Evolutionary conservation across 2,888 invertebrate species (phyloP).

Genomic region (Busseola fusca): DNA sequence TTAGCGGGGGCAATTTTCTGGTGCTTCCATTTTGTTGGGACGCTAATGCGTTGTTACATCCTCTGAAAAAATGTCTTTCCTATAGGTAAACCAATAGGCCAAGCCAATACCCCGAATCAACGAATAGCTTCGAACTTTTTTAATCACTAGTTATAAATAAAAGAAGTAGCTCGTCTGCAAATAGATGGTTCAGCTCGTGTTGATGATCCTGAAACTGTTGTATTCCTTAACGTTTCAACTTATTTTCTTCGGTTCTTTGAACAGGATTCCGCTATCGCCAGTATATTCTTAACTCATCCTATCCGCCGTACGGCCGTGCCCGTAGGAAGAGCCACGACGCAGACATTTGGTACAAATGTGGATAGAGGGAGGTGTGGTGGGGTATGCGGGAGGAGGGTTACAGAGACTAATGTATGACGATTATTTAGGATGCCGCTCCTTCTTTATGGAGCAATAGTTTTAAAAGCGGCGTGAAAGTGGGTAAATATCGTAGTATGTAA

Average conservation of each 20-base stretch:
- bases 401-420: conserved; percentile 59
- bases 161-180: not conserved
- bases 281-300: conserved; percentile 38
- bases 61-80: not conserved
- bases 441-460: conserved; percentile 53
- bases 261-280: conserved; percentile 16
- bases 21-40: conserved; percentile 5
- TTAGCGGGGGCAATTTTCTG: conserved; percentile 23
- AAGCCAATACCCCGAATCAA: not conserved
- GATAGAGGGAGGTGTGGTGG: conserved; percentile 6
- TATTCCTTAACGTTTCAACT: conserved; percentile 12
- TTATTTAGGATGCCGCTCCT: conserved; percentile 58
- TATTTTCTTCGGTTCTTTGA: conserved; percentile 1
- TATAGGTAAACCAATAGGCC: too few relatives aligned
- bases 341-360: conserved; percentile 55
- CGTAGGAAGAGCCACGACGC: conserved; percentile 44
- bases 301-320: conserved; percentile 1
- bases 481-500: conserved; percentile 20
- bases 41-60: not conserved
- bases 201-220: not conserved
- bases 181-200: not conserved
- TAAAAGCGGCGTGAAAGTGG: conserved; percentile 41
- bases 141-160: not conserved
- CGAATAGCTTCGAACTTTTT: not conserved
- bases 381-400: not conserved